These are phyloP conservation scores for Liolophura sinensis DNA, from an alignment of 1,140 invertebrate genomes.

Conservation along the genomic window DNA sequence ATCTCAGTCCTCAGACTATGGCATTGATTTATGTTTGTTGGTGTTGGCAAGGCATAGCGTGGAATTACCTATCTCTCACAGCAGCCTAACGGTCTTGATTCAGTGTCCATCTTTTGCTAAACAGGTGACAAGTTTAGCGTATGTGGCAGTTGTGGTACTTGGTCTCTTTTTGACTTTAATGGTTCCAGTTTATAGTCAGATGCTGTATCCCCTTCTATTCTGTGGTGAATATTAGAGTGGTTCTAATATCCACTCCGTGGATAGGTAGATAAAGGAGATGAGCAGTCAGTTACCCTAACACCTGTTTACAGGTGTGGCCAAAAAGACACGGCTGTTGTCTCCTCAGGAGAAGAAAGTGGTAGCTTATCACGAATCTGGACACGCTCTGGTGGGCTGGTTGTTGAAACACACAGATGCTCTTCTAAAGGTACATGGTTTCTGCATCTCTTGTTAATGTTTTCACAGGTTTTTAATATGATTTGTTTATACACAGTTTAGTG, in stretches of 20 bases:
- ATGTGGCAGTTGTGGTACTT: too few relatives aligned
- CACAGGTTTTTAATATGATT: neutral
- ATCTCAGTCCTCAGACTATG: too few relatives aligned
- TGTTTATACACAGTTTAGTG: neutral
- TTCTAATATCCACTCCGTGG: too few relatives aligned
- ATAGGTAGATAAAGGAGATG: too few relatives aligned
- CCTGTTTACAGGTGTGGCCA: constrained; percentile 71
- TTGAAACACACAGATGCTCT: constrained; percentile 91
- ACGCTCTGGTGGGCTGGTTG: constrained; percentile 94
- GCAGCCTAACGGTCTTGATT: too few relatives aligned
- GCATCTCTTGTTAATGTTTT: constrained; percentile 4
- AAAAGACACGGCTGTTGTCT: constrained; percentile 85
- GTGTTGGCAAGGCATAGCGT: too few relatives aligned
- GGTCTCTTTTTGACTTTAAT: too few relatives aligned
- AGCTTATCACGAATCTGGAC: constrained; percentile 95
- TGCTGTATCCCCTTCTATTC: constrained; percentile 2
- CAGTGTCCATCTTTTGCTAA: too few relatives aligned
- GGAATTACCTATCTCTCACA: too few relatives aligned
- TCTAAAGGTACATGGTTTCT: constrained; percentile 76
- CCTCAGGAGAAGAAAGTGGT: constrained; percentile 68
- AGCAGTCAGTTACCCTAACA: too few relatives aligned
- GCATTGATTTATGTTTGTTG: too few relatives aligned
- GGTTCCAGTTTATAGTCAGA: neutral
- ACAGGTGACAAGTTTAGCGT: too few relatives aligned
- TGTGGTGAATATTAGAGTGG: neutral